These are phyloP conservation scores for Chloroclysta siterata DNA, from an alignment of 2,888 invertebrate genomes.

Conservation along the genomic window DNA sequence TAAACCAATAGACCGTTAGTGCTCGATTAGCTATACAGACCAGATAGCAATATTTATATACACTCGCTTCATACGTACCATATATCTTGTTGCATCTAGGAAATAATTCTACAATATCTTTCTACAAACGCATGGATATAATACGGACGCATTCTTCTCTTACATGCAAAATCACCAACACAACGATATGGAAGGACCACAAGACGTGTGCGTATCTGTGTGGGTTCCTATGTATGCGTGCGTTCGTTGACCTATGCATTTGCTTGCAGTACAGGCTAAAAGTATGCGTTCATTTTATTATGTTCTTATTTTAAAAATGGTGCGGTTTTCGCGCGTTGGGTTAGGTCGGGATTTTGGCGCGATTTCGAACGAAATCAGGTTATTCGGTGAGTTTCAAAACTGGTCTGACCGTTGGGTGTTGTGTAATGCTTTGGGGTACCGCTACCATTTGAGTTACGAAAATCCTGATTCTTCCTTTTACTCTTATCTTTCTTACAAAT, in stretches of 20 bases:
- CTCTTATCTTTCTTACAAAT: background rate
- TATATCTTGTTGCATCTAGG: conserved; percentile 70
- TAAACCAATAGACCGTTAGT: conserved; percentile 71
- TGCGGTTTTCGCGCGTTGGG: conserved; percentile 75
- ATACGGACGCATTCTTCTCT: conserved; percentile 81
- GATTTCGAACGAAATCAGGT: conserved; percentile 37
- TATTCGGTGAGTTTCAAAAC: conserved; percentile 44
- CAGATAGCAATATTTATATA: conserved; percentile 60
- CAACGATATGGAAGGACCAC: conserved; percentile 53
- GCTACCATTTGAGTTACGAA: conserved; percentile 56
- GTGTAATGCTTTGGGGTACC: conserved; percentile 50
- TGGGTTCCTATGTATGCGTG: conserved; percentile 61
- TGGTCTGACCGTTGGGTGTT: conserved; percentile 53
- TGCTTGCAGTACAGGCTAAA: conserved; percentile 83
- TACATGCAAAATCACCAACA: conserved; percentile 82
- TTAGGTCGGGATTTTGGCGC: conserved; percentile 70
- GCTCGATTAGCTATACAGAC: conserved; percentile 50
- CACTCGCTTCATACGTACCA: conserved; percentile 49
- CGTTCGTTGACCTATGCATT: conserved; percentile 82
- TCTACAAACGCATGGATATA: conserved; percentile 73
- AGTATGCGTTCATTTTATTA: conserved; percentile 84
- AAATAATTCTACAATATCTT: conserved; percentile 84
- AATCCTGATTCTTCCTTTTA: conserved; percentile 2
- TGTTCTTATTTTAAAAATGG: conserved; percentile 84
- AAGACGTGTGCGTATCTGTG: conserved; percentile 60